Evolutionary conservation across 2,888 invertebrate genomes (phyloP), one percentile per base, ranked within the genome.

Genomic region (Desoria tigrina): DNA sequence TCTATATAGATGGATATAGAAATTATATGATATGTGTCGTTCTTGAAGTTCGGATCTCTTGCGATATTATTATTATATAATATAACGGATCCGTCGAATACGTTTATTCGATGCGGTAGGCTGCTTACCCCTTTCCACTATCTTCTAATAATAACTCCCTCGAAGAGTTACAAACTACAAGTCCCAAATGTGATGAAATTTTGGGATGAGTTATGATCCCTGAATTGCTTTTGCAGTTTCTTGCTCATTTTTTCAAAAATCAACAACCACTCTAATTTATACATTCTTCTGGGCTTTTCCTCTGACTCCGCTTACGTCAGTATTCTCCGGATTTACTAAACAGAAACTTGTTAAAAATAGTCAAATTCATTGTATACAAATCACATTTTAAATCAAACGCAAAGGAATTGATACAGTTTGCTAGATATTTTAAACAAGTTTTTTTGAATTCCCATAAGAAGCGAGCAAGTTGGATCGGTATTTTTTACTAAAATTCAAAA

Each of bases 191-290:
- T 70, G 69, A 70, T 70, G 69, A 70, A 66, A 70, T 61, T 62
- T 64, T 61, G 4, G 61, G 53, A 67, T 66, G 69, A 70, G 66
- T 70, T 70, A 70, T 70, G 69, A 70, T 65, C 62, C 65, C 59
- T 67, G 66, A 64, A 66, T 65, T 26, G 49, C 45, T 45, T 57
- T 57, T 57, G 45, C 26, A 27, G 18, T 27, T 24, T 45, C 42
- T 62, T 55, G 16, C 28, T 14, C 32, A 24, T 55, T 42, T 62
- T 42, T 24, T 2, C 51, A 28, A 49, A 45, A 45, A 42, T 45
- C 4, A 45, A 6, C 45, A 21, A 18, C 6, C 6, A 45, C 9
- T 45, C 45, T 45, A 45, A 45, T 21, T 21, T 45, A 21, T 18
- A 21, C 28, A 58, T 42, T 28, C 21, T 18, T 23, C 18, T 32